Base-by-base conservation (phyloP, 2,113 vertebrate genomes). In the Tamias sibiricus region DNA sequence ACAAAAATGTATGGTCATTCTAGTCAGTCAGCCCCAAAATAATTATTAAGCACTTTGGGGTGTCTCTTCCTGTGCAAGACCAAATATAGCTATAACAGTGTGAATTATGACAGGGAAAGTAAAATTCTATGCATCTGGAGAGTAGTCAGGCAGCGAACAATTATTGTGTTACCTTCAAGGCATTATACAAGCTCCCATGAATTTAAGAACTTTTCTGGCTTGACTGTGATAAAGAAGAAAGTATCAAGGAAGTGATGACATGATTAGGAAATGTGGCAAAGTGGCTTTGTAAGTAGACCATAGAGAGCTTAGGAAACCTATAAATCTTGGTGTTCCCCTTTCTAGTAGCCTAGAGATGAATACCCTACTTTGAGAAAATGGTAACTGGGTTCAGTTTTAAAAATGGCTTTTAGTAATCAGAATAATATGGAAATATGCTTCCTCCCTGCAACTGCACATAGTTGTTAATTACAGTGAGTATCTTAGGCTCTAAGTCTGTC, bases 321-420 rank as follows among this genome's bases (percentile, higher is more conserved):
- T 68, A n/a, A 82, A 93, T 86, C 30, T 87, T 17, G 37, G 1
- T 30, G 59, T 69, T 95, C 84, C 59, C 6, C n/a, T 87, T 64
- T 93, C 44, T 35, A 84, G 47, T 37, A 20, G 20, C n/a, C 40
- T 92, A 8, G 83, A 91, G 76, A 64, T 62, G 40, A 92, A 76
- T 83, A 89, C 12, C 22, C 26, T 74, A 81, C 47, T 95, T 91
- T 75, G 75, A 87, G 75, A 93, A 96, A 97, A 90, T 12, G 49
- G 28, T 59, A 72, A 83, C 35, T 79, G 47, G 9, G 6, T 84
- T 96, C 59, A 84, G 44, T 54, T 95, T 49, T 94, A 75, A 87
- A 96, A 91, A 87, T 42, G 75, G 44, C 52, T 94, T 88, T 64
- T 35, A 75, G 8, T 87, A 89, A 75, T 90, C 37, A 92, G 59